These are phyloP conservation scores for Anthopleura xanthogrammica DNA, from an alignment of 92 coral and sea anemone genomes.

Conservation along the genomic window DNA sequence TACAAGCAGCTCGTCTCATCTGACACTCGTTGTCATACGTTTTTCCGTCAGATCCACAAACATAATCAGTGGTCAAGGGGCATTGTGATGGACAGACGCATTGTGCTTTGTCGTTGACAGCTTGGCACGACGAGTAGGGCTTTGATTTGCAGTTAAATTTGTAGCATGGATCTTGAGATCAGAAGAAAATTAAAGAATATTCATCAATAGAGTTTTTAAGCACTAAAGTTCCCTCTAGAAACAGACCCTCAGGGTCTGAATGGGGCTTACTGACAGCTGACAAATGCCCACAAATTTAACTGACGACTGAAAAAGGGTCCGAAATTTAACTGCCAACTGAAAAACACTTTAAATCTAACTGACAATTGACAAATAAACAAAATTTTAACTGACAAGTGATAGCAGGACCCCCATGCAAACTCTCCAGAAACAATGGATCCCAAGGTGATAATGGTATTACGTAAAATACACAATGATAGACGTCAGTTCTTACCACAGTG, in stretches of 20 bases:
- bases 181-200: background rate
- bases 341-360: no score
- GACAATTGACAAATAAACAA: no score
- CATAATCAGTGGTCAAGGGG: background rate
- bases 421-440: background rate
- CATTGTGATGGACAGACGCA: constrained; percentile 29
- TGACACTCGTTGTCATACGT: constrained; percentile 36
- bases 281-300: no score
- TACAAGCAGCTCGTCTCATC: constrained; percentile 36
- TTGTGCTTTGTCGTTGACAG: background rate
- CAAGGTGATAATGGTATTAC: background rate
- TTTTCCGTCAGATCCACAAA: constrained; percentile 29
- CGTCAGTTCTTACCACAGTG: constrained; percentile 20
- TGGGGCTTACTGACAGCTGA: no score
- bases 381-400: no score
- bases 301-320: no score
- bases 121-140: constrained; percentile 33
- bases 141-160: constrained; percentile 1
- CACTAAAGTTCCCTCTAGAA: no score
- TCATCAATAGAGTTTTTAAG: no score
- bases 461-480: background rate
- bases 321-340: no score
- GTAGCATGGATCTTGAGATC: constrained; percentile 19
- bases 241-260: no score
- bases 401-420: background rate